phyloP scores from a whole-genome alignment of 2,797 vertebrate species.

The Catostomus latipinnis region DNA sequence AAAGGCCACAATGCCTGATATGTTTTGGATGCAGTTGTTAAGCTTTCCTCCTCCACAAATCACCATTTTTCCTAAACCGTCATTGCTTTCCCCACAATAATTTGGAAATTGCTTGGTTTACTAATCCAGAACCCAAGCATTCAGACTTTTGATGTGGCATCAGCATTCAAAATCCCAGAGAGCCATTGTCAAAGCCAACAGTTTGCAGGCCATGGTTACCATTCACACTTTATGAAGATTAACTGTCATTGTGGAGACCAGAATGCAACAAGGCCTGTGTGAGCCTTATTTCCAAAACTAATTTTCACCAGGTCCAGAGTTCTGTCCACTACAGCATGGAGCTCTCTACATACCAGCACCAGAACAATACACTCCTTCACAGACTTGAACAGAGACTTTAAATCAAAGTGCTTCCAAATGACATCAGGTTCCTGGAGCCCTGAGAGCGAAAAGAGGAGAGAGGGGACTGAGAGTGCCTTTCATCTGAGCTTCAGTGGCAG shows the following conservation, averaged over 20 bases:
- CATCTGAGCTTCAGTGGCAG: slow-evolving; percentile 58
- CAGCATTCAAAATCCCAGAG: slow-evolving; percentile 50
- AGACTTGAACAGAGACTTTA: slow-evolving; percentile 70
- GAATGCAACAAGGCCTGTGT: slow-evolving; percentile 59
- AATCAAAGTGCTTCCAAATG: slow-evolving; percentile 72
- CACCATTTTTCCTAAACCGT: neutral
- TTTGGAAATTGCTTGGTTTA: slow-evolving; percentile 43
- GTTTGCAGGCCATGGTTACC: slow-evolving; percentile 59
- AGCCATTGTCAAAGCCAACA: slow-evolving; percentile 59
- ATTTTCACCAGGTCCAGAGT: slow-evolving; percentile 54
- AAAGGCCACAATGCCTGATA: slow-evolving; percentile 37
- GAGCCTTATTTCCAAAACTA: slow-evolving; percentile 52
- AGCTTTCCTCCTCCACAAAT: neutral
- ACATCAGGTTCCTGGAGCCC: slow-evolving; percentile 68
- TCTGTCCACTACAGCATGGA: slow-evolving; percentile 48
- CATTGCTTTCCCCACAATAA: slow-evolving; percentile 19
- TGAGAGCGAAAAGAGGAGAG: slow-evolving; percentile 62
- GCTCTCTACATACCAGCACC: slow-evolving; percentile 70
- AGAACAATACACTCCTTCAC: slow-evolving; percentile 71
- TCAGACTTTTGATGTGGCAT: slow-evolving; percentile 61
- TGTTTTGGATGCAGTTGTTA: slow-evolving; percentile 33
- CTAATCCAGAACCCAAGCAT: slow-evolving; percentile 35
- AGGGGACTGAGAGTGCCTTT: slow-evolving; percentile 70
- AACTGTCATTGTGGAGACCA: slow-evolving; percentile 72
- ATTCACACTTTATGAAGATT: slow-evolving; percentile 73